Evolutionary conservation across 1,140 invertebrate genomes (phyloP).

Genomic region (Leptestheria dahalacensis): DNA sequence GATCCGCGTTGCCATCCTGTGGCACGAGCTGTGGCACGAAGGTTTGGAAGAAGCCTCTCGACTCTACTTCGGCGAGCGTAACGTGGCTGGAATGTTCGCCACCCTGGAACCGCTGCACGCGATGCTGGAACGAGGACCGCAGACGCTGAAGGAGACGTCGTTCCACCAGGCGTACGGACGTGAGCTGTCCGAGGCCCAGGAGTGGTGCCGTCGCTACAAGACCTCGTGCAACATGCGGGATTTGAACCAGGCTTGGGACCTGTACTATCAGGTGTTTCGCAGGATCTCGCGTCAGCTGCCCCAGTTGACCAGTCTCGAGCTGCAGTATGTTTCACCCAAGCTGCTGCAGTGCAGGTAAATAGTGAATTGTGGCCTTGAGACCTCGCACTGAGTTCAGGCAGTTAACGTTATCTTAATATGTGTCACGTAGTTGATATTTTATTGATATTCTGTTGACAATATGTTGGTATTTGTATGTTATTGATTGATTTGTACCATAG

Average conservation of each 20-base stretch:
- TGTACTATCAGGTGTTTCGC: constrained; percentile 95
- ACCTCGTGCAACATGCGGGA: constrained; percentile 71
- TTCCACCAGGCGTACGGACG: constrained; percentile 91
- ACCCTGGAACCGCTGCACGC: constrained; percentile 86
- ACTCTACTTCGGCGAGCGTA: constrained; percentile 89
- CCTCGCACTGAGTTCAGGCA: too few relatives aligned
- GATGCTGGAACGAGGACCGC: constrained; percentile 82
- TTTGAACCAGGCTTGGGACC: constrained; percentile 94
- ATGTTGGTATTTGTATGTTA: not conserved
- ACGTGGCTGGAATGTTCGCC: constrained; percentile 89
- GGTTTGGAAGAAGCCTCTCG: constrained; percentile 93
- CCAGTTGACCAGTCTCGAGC: constrained; percentile 68
- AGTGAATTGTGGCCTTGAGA: too few relatives aligned
- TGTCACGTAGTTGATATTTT: too few relatives aligned
- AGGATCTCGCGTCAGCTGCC: constrained; percentile 88
- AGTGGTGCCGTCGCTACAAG: constrained; percentile 84
- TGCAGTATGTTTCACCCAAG: constrained; percentile 91
- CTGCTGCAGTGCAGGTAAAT: constrained; percentile 74
- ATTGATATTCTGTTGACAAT: too few relatives aligned
- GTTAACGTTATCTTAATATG: too few relatives aligned
- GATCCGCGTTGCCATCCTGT: constrained; percentile 93
- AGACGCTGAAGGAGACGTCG: constrained; percentile 91
- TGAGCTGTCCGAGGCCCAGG: constrained; percentile 81
- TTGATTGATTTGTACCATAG: not conserved
- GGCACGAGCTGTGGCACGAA: constrained; percentile 99